Conservation (phyloP, 2,888 invertebrate species). For the Agrochola macilenta region DNA sequence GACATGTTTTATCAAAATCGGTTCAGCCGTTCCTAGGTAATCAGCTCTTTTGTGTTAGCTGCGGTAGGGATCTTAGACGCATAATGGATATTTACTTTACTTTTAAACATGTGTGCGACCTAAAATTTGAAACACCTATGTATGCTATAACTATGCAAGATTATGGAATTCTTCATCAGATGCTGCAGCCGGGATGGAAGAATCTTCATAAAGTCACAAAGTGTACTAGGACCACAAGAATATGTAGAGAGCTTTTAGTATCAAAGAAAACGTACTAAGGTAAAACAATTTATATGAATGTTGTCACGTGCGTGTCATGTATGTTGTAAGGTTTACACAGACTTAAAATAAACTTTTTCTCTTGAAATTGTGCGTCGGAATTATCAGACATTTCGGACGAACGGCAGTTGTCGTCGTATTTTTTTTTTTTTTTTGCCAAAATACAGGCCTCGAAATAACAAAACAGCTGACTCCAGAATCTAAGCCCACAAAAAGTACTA, state of each 20-base stretch:
- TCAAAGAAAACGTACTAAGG: background rate
- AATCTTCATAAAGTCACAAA: background rate
- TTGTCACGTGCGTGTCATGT: background rate
- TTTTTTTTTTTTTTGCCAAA: slow-evolving; percentile 3
- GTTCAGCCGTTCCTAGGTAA: too few relatives aligned
- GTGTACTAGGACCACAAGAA: background rate
- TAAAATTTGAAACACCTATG: too few relatives aligned
- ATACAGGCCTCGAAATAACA: background rate
- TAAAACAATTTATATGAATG: background rate
- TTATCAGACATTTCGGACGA: background rate
- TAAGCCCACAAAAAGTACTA: slow-evolving; percentile 47
- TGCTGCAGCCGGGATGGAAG: too few relatives aligned
- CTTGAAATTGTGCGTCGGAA: background rate
- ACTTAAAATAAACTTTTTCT: background rate
- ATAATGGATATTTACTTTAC: too few relatives aligned
- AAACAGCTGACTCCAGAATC: slow-evolving; percentile 27
- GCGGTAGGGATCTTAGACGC: too few relatives aligned
- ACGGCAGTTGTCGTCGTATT: background rate
- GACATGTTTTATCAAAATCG: too few relatives aligned
- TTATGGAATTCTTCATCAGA: too few relatives aligned
- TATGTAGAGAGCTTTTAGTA: background rate
- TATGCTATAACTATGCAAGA: too few relatives aligned
- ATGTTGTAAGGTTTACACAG: background rate
- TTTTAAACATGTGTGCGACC: too few relatives aligned
- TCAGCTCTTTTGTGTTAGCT: too few relatives aligned